Percentiles rank a stretch among this genome's conserved stretches.
Conservation (phyloP, 2,797 vertebrate genomes). For the Eulemur rubriventer region DNA sequence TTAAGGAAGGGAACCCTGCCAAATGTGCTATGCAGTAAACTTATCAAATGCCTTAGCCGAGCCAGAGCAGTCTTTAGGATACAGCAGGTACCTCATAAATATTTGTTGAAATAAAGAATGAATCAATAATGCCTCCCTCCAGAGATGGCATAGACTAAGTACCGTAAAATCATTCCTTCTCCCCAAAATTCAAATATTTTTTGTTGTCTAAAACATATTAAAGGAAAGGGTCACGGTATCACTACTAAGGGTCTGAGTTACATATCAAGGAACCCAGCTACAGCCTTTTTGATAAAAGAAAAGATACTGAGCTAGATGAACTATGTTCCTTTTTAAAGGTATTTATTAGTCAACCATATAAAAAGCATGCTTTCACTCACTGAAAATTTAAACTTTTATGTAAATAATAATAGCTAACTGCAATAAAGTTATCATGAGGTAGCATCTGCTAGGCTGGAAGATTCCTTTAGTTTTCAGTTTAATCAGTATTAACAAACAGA, state of each 20-base stretch:
- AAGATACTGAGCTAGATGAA: background rate
- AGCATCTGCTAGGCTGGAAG: background rate
- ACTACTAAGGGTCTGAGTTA: background rate
- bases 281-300: background rate
- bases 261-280: background rate
- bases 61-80: background rate
- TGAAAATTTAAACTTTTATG: conserved; percentile 10
- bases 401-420: conserved; percentile 31
- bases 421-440: background rate
- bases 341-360: background rate
- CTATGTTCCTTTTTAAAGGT: background rate
- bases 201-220: background rate
- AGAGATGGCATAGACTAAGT: background rate
- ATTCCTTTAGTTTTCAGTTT: conserved; percentile 28
- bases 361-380: background rate
- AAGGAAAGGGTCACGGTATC: background rate
- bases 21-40: background rate
- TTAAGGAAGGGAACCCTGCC: background rate
- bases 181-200: background rate
- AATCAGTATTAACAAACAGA: background rate
- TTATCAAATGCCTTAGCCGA: background rate
- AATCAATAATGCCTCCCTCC: background rate
- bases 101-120: background rate
- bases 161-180: background rate
- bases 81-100: background rate